These are phyloP conservation scores for Acanthosoma haemorrhoidale DNA, from an alignment of 2,888 invertebrate species.

Conservation along the genomic window DNA sequence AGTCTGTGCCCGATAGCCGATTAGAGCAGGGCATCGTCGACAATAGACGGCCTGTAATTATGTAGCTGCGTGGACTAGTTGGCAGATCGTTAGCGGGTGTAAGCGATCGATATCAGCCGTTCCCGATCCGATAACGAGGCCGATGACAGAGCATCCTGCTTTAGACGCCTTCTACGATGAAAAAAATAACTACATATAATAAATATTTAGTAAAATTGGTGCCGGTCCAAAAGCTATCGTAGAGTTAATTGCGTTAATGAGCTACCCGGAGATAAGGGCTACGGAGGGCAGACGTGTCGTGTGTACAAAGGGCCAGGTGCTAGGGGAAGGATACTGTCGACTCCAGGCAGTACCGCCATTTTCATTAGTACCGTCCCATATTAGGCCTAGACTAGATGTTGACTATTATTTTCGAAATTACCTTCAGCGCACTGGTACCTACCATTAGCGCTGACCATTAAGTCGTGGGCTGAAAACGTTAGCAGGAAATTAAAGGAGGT, in stretches of 20 bases:
- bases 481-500: too few species aligned
- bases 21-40: too few species aligned
- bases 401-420: background rate
- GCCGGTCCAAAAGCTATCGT: background rate
- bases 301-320: constrained; percentile 17
- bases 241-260: too few species aligned
- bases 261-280: background rate
- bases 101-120: background rate
- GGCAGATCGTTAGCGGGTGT: background rate
- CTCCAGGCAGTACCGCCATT: background rate
- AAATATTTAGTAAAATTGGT: background rate
- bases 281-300: background rate
- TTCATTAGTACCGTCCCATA: background rate
- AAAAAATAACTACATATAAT: too few species aligned
- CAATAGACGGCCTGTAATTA: background rate
- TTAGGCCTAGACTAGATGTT: background rate
- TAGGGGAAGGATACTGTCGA: background rate
- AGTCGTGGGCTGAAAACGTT: too few species aligned
- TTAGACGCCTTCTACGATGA: too few species aligned
- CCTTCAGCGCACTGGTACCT: too few species aligned
- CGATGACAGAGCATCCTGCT: too few species aligned
- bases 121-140: background rate
- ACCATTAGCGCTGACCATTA: too few species aligned
- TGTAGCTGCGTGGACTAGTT: background rate
- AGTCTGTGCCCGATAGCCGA: too few species aligned